Evolutionary conservation across 1,140 invertebrate genomes (phyloP).

Genomic region (Micrasema minimum): DNA sequence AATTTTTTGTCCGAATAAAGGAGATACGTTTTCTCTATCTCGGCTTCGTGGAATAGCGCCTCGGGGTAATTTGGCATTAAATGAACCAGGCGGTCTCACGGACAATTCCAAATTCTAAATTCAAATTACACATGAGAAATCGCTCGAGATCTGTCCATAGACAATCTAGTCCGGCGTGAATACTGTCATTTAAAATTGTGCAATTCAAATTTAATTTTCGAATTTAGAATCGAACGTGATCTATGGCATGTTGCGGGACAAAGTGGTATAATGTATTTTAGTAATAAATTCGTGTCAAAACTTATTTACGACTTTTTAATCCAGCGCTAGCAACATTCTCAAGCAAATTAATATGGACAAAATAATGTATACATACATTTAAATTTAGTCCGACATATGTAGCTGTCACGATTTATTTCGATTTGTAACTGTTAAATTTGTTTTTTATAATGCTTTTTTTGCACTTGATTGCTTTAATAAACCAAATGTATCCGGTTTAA

Average conservation of each 20-base stretch:
- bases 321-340: conserved; percentile 8
- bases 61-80: conserved; percentile 1
- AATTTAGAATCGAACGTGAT: conserved; percentile 25
- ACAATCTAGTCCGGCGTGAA: conserved; percentile 3
- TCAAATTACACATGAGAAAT: neutral
- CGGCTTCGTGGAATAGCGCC: neutral
- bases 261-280: conserved; percentile 9
- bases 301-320: conserved; percentile 22
- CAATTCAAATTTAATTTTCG: conserved; percentile 20
- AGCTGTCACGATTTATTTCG: conserved; percentile 25
- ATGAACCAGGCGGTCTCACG: conserved; percentile 1
- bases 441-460: conserved; percentile 1
- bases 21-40: conserved; percentile 9
- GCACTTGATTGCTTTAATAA: neutral
- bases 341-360: neutral
- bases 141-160: neutral
- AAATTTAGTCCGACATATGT: neutral
- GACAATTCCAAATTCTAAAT: neutral
- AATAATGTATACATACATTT: neutral
- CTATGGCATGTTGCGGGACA: neutral
- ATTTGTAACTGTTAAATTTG: neutral
- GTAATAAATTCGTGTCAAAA: conserved; percentile 25
- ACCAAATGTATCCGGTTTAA: conserved; percentile 3
- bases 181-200: conserved; percentile 33
- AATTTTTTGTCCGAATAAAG: conserved; percentile 15